Conservation (phyloP, 1,140 invertebrate species). For the Drosophila quadrilineata region DNA sequence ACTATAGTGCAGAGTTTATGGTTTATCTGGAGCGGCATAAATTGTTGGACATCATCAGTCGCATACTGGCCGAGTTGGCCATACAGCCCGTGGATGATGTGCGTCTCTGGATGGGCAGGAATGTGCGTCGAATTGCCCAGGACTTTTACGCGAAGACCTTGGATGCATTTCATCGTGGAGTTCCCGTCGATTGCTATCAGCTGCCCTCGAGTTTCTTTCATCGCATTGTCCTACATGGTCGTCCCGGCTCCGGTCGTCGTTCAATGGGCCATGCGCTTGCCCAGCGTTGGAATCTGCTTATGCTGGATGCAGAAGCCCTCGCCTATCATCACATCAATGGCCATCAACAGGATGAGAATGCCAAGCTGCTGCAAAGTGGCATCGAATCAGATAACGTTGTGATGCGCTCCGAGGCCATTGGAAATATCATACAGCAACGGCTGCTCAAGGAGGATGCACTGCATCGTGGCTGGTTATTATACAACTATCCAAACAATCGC, state of each 20-base stretch:
- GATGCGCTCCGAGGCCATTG: conserved; percentile 49
- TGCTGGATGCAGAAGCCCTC: conserved; percentile 63
- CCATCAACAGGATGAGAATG: conserved; percentile 1
- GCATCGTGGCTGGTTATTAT: conserved; percentile 61
- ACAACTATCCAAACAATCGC: conserved; percentile 65
- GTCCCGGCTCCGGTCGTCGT: conserved; percentile 59
- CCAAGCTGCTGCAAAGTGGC: conserved; percentile 35
- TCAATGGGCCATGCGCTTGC: conserved; percentile 54
- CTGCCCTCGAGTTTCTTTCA: conserved; percentile 52
- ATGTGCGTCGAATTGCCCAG: conserved; percentile 48
- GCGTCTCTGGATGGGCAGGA: conserved; percentile 61
- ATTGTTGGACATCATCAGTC: conserved; percentile 67
- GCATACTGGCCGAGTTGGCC: conserved; percentile 54
- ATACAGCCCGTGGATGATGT: conserved; percentile 33
- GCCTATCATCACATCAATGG: conserved; percentile 58
- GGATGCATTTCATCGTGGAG: conserved; percentile 50
- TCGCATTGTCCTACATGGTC: conserved; percentile 64
- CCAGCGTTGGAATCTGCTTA: conserved; percentile 60
- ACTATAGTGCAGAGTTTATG: conserved; percentile 61
- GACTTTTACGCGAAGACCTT: conserved; percentile 57
- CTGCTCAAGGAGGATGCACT: conserved; percentile 60
- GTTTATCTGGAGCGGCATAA: conserved; percentile 73
- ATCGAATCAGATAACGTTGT: conserved; percentile 41
- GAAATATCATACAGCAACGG: conserved; percentile 47
- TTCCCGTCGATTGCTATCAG: conserved; percentile 45